Evolutionary conservation across 2,113 vertebrate genomes (phyloP).

Genomic region (Burhinus oedicnemus): DNA sequence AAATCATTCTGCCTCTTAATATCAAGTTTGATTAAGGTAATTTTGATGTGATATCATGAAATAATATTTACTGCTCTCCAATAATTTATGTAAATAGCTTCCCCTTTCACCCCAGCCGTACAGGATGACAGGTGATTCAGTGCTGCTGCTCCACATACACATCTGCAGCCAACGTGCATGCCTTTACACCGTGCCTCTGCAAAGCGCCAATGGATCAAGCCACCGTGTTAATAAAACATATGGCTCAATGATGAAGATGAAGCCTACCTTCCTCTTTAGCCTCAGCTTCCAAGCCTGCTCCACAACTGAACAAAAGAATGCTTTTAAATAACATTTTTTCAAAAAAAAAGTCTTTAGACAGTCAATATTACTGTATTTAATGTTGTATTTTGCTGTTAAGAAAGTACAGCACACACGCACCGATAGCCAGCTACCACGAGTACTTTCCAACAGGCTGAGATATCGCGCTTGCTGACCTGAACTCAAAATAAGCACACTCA

Average conservation of each 20-base stretch:
- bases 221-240: background rate
- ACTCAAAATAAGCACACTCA: background rate
- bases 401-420: fast-evolving
- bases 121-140: slow-evolving; percentile 55
- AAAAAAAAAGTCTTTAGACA: background rate
- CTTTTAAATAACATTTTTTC: background rate
- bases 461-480: background rate
- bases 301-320: background rate
- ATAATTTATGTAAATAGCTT: slow-evolving; percentile 73
- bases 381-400: background rate
- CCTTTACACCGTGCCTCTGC: background rate
- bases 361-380: background rate
- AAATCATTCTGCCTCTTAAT: slow-evolving; percentile 65
- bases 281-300: background rate
- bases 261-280: background rate
- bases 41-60: slow-evolving; percentile 63
- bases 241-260: background rate
- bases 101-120: slow-evolving; percentile 43
- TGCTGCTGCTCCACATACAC: background rate
- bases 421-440: fast-evolving
- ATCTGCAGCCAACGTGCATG: background rate
- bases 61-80: slow-evolving; percentile 74
- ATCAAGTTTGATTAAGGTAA: slow-evolving; percentile 72
- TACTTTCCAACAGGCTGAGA: background rate
- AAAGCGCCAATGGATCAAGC: background rate